phyloP scores from a whole-genome alignment of 2,888 invertebrate species.

The Boloria selene region DNA sequence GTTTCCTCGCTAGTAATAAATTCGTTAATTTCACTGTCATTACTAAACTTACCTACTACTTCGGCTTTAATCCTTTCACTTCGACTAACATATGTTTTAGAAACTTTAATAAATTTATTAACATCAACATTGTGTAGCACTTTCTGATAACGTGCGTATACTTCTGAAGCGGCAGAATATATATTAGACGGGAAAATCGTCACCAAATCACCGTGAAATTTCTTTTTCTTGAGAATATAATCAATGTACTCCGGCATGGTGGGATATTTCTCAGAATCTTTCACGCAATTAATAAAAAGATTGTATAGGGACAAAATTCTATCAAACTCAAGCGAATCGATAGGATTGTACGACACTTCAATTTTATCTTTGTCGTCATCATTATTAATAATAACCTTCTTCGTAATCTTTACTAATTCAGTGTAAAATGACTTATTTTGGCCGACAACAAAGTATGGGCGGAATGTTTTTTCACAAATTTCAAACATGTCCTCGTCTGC shows the following conservation, averaged over 20 bases:
- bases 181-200: conserved; percentile 41
- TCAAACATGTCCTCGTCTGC: too few species aligned
- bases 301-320: conserved; percentile 38
- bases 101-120: conserved; percentile 38
- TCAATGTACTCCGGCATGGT: conserved; percentile 37
- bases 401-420: conserved; percentile 40
- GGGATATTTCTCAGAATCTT: conserved; percentile 37
- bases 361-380: too few species aligned
- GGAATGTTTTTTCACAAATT: conserved; percentile 47
- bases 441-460: conserved; percentile 46
- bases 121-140: conserved; percentile 35
- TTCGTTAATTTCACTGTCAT: conserved; percentile 41
- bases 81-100: conserved; percentile 37
- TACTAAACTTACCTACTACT: conserved; percentile 38
- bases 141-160: conserved; percentile 35
- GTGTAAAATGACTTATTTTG: conserved; percentile 48
- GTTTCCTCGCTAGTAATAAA: conserved; percentile 37
- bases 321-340: too few species aligned
- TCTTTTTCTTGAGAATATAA: conserved; percentile 40
- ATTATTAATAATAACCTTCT: conserved; percentile 33
- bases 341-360: too few species aligned
- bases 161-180: conserved; percentile 5
- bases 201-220: conserved; percentile 35
- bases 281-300: conserved; percentile 39
- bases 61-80: conserved; percentile 44